Evolutionary conservation across 2,888 invertebrate genomes (phyloP), one percentile per base, ranked within the genome.

Genomic region (Lasioglossum vierecki): DNA sequence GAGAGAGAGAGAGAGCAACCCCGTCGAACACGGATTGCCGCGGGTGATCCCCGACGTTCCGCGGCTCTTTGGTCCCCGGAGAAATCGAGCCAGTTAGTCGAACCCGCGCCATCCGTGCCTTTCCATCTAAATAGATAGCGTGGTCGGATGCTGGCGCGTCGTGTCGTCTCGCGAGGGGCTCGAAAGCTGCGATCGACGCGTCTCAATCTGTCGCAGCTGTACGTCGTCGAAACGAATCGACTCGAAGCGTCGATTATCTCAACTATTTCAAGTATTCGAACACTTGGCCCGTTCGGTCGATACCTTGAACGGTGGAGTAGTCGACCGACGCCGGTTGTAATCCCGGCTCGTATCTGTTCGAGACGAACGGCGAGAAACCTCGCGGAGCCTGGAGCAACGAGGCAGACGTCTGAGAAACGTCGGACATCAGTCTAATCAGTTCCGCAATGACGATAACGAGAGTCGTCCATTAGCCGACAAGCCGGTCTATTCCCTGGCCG

Each of bases 361-460:
- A 30, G 22, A 22, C 49, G 9, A 22, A 22, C 22, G 30, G 22
- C 22, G 22, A 53, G 73, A 53, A 53, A 53, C 18, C 39, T 49
- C 68, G 68, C 49, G 49, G n/a, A 18, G 35, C 46, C 44, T 2
- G 60, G 15, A 39, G 22, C 22, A 18, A 13, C 35, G 35, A 46
- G 57, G 74, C 57, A 49, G 81, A 83, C 80, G 76, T 53, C 46
- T 72, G 82, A 81, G 72, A 79, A 81, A 82, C 74, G 57, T 22
- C 68, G 46, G 57, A 39, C 82, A 74, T 76, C 66, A 46, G 57
- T 11, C 77, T 84, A 84, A 82, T 84, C 83, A 74, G 83, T 74
- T 77, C 60, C 60, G 70, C 74, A 57, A 77, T 82, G 82, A 82
- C 83, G 82, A 74, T 74, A 82, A 82, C 83, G 77, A 84, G 73